Evolutionary conservation across 2,888 invertebrate species (phyloP).

Genomic region (Tachina fera): DNA sequence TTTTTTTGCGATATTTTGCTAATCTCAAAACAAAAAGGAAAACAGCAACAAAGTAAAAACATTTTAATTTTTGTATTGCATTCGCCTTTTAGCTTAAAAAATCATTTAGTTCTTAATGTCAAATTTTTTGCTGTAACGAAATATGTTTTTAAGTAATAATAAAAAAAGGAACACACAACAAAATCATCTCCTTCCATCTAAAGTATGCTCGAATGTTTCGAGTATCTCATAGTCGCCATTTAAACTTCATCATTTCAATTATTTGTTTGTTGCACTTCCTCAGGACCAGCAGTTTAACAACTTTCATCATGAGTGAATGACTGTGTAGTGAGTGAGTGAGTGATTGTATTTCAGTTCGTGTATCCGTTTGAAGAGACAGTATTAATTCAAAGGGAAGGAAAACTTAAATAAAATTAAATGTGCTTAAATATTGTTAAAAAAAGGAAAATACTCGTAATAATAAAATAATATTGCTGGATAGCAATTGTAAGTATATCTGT

Average conservation of each 20-base stretch:
- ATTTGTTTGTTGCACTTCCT: conserved; percentile 35
- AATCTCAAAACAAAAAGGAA: conserved; percentile 13
- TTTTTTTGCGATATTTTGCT: neutral
- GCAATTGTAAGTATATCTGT: neutral
- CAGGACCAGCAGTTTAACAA: conserved; percentile 55
- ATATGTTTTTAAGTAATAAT: conserved; percentile 11
- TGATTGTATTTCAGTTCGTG: conserved; percentile 63
- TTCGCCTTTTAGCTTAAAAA: conserved; percentile 47
- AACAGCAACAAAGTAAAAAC: neutral
- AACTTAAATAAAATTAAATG: conserved; percentile 1
- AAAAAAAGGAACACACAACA: neutral
- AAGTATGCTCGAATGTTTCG: conserved; percentile 59
- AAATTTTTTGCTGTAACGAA: neutral
- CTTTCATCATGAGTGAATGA: conserved; percentile 43
- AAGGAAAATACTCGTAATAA: neutral
- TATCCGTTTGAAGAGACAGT: conserved; percentile 33
- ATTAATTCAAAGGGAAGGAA: conserved; percentile 16
- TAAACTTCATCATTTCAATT: conserved; percentile 59
- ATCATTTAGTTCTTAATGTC: conserved; percentile 31
- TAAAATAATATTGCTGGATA: neutral
- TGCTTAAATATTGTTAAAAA: neutral
- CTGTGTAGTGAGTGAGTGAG: conserved; percentile 14
- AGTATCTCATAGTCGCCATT: conserved; percentile 61
- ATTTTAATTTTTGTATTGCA: conserved; percentile 27
- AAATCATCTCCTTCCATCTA: conserved; percentile 43